Conservation (phyloP, 2,888 invertebrate species). For the Eueremaeus valkanovi region DNA sequence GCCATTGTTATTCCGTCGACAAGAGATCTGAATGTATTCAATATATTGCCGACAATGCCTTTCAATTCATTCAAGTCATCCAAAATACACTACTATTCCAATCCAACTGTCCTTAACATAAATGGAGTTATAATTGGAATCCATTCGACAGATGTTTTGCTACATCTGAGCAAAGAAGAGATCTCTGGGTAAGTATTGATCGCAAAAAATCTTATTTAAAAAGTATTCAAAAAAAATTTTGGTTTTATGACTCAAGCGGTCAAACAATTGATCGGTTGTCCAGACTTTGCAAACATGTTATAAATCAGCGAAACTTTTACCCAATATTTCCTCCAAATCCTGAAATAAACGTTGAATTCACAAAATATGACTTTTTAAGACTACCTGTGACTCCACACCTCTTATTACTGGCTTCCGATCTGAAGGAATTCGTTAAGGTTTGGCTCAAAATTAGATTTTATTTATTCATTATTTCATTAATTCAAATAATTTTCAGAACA, state of each 20-base stretch:
- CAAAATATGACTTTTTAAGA: constrained; percentile 32
- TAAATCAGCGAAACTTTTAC: constrained; percentile 70
- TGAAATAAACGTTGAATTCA: constrained; percentile 65
- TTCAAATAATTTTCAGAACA: constrained; percentile 55
- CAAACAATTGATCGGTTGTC: constrained; percentile 64
- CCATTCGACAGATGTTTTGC: constrained; percentile 76
- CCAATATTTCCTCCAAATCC: constrained; percentile 71
- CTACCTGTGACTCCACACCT: constrained; percentile 73
- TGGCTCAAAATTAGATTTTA: too few relatives aligned
- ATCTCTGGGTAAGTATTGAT: constrained; percentile 62
- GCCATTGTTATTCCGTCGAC: constrained; percentile 70
- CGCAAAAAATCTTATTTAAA: not conserved
- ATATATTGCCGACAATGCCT: constrained; percentile 78
- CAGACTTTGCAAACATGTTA: constrained; percentile 68
- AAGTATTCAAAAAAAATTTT: too few relatives aligned
- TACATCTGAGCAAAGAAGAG: constrained; percentile 76
- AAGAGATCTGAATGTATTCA: constrained; percentile 71
- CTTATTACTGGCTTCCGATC: constrained; percentile 75
- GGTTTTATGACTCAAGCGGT: too few relatives aligned
- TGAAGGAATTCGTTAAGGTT: constrained; percentile 75
- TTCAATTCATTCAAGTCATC: constrained; percentile 58
- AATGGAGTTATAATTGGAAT: constrained; percentile 71
- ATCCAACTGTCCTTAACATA: constrained; percentile 73
- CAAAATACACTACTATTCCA: constrained; percentile 58
- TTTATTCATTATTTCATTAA: constrained; percentile 14